These are phyloP conservation scores for Forbesichthys papilliferus DNA, from an alignment of 2,113 vertebrate genomes.

Conservation along the genomic window DNA sequence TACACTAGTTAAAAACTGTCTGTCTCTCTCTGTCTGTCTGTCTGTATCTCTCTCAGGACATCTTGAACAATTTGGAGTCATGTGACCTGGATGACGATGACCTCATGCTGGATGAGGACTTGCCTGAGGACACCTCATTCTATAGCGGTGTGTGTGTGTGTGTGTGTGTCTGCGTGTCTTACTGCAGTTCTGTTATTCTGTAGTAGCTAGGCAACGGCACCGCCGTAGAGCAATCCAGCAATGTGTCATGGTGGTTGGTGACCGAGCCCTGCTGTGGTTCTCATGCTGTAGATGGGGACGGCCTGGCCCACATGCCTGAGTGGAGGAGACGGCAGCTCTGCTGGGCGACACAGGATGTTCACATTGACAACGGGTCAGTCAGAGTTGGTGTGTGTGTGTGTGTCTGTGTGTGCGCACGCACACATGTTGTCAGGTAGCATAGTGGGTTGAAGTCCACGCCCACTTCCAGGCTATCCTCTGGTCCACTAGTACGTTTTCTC, in stretches of 20 bases:
- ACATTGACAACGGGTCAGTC: conserved; percentile 70
- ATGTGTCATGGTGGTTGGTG: too few species aligned
- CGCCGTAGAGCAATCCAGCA: too few species aligned
- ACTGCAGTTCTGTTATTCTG: not conserved
- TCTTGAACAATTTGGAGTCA: conserved; percentile 87
- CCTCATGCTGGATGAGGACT: conserved; percentile 88
- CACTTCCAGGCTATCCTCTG: too few species aligned
- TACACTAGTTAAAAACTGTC: not conserved
- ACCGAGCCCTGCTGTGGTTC: not conserved
- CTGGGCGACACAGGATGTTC: conserved; percentile 82
- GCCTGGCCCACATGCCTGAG: conserved; percentile 81
- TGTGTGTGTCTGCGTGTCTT: not conserved
- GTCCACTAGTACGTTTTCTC: too few species aligned
- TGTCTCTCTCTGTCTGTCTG: not conserved
- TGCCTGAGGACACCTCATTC: conserved; percentile 81
- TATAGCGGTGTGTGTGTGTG: conserved; percentile 79
- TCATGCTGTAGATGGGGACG: conserved; percentile 72
- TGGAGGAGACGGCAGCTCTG: conserved; percentile 87
- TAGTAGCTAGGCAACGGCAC: too few species aligned
- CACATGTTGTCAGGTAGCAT: not conserved
- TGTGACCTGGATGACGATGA: conserved; percentile 91
- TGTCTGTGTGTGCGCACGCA: not conserved
- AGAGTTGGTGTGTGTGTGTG: not conserved
- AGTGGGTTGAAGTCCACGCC: too few species aligned
- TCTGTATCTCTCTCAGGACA: conserved; percentile 73